These are phyloP conservation scores for Temnothorax longispinosus DNA, from an alignment of 1,140 invertebrate genomes.

Conservation along the genomic window DNA sequence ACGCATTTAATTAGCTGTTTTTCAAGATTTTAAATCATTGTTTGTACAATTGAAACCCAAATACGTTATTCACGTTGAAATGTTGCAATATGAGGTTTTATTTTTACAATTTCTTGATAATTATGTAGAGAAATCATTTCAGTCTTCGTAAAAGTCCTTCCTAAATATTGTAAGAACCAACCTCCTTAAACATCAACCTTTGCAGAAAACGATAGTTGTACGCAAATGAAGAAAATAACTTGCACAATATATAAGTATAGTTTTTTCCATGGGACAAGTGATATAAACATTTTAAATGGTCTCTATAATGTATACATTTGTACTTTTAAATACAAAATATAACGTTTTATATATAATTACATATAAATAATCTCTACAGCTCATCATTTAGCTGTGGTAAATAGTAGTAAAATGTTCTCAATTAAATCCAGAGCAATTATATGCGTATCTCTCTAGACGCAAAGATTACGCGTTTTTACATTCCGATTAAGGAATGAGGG, in stretches of 20 bases:
- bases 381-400: slow-evolving; percentile 30
- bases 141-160: no score
- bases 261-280: background rate
- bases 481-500: background rate
- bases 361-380: slow-evolving; percentile 5
- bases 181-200: background rate
- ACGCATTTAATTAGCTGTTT: no score
- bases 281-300: slow-evolving; percentile 3
- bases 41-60: no score
- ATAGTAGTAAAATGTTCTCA: slow-evolving; percentile 5
- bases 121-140: no score
- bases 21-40: no score
- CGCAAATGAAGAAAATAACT: background rate
- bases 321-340: slow-evolving; percentile 8
- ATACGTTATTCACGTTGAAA: no score
- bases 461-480: background rate
- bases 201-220: background rate
- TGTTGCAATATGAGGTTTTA: no score
- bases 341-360: background rate
- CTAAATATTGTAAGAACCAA: no score
- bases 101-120: no score
- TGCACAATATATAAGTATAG: background rate
- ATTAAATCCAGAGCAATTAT: slow-evolving; percentile 11
- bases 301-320: background rate
- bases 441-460: background rate